Base-by-base conservation (phyloP, 2,797 vertebrate species). In the Peromyscus melanophrys region DNA sequence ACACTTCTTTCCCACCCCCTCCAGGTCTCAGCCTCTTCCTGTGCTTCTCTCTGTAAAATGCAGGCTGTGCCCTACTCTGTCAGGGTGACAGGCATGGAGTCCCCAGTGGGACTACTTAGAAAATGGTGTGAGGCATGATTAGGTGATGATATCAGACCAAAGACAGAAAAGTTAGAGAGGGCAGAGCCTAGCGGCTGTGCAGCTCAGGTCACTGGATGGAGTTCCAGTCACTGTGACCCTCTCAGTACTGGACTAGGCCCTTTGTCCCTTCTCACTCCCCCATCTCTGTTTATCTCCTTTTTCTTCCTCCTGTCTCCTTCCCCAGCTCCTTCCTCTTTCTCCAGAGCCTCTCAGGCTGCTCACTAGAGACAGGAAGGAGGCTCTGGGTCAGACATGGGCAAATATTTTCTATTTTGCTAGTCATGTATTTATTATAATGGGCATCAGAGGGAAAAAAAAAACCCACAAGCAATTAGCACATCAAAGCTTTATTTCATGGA, bases 71-170 rank as follows among this genome's bases (percentile, higher is more conserved):
- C 43, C 40, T 49, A 40, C 37, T 80, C 4, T 3, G 25, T 27
- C 73, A 34, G 0, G 3, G 21, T 10, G 67, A 59, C 0, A 2
- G 34, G 89, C 27, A 13, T 25, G 6, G 7, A 16, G 25, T 61
- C 21, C 55, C 29, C 61, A 25, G 63, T 1, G 4, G 63, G 43
- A n/a, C 83, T 40, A 27, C 34, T 40, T 7, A 8, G 73, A 25
- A 46, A 77, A 81, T 14, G 37, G 27, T 23, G 21, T 14, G 75
- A 78, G 34, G 31, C 17, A 49, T 0, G 11, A 14, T 43, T 34
- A 34, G 16, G 14, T 49, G 13, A 61, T 9, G 52, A 9, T 14
- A 0, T 4, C 17, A 17, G 43, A 52, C 34, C 6, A 29, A 49
- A 80, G 59, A 25, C 65, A 31, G 9, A 7, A 40, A 25, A 13